Percentiles rank a stretch among this genome's conserved stretches.
These are phyloP conservation scores for Linnaemya tessellans DNA, from an alignment of 2,888 invertebrate genomes.

Conservation along the genomic window DNA sequence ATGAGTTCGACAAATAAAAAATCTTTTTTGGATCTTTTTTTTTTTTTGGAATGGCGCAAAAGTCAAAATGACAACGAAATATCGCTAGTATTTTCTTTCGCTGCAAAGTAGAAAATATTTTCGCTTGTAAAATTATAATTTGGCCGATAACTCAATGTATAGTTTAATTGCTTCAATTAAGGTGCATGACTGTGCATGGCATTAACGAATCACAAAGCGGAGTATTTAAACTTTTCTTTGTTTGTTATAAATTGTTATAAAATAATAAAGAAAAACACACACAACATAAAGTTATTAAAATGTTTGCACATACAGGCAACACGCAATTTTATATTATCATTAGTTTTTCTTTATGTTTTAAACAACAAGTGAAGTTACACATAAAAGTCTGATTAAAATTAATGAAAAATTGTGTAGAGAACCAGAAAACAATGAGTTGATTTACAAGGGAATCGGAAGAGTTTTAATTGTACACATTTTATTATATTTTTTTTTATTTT, in stretches of 20 bases:
- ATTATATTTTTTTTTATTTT: neutral
- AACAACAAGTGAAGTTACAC: conserved; percentile 56
- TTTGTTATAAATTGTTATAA: conserved; percentile 51
- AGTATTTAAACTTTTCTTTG: neutral
- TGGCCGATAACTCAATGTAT: no score
- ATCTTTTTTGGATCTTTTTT: no score
- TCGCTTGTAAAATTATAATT: no score
- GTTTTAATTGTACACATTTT: conserved; percentile 24
- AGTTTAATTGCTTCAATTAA: no score
- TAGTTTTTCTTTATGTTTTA: conserved; percentile 12
- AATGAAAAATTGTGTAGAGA: conserved; percentile 58
- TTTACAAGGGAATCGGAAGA: conserved; percentile 56
- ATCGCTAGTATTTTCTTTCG: no score
- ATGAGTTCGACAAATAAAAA: no score
- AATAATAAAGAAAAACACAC: conserved; percentile 24
- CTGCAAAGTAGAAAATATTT: no score
- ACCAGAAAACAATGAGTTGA: conserved; percentile 65
- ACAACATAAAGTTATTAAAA: conserved; percentile 20
- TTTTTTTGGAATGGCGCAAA: no score
- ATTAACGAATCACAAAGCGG: neutral
- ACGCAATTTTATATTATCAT: conserved; percentile 56
- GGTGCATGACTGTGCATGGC: no score
- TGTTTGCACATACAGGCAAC: conserved; percentile 60
- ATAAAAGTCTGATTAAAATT: conserved; percentile 58
- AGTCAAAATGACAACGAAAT: no score